A percentile compares a stretch with the other conserved stretches of the same genome.
Conservation (phyloP, 2,888 invertebrate species). For the Agrotis puta region DNA sequence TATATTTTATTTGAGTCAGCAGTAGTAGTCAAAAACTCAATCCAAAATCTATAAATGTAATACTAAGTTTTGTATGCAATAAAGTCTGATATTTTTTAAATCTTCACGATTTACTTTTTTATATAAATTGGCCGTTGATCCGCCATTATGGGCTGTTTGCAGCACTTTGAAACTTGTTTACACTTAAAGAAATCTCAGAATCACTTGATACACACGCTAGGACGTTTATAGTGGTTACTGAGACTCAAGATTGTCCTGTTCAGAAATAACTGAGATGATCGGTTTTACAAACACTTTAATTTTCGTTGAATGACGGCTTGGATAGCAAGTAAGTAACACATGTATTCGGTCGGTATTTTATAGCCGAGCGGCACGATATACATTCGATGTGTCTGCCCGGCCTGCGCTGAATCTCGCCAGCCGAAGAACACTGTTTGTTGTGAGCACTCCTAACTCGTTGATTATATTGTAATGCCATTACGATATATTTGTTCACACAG, state of each 20-base stretch:
- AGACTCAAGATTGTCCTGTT: not conserved
- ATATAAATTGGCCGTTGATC: constrained; percentile 48
- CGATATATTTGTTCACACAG: constrained; percentile 49
- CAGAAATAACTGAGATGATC: constrained; percentile 5
- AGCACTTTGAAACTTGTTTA: constrained; percentile 30
- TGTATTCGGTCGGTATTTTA: not conserved
- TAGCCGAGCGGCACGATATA: not conserved
- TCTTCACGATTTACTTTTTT: constrained; percentile 60
- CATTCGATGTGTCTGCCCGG: not conserved
- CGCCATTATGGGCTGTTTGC: constrained; percentile 43
- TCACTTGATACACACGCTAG: constrained; percentile 30
- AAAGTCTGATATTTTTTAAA: constrained; percentile 69
- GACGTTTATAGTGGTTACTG: constrained; percentile 11
- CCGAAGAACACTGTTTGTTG: not conserved
- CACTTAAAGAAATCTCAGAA: constrained; percentile 9
- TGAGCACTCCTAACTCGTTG: constrained; percentile 3
- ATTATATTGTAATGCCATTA: constrained; percentile 53
- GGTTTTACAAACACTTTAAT: constrained; percentile 3
- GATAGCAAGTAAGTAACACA: constrained; percentile 15
- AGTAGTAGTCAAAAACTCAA: constrained; percentile 35
- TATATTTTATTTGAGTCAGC: not conserved
- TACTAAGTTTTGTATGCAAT: constrained; percentile 69
- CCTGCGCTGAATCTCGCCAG: too few relatives aligned
- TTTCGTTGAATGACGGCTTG: constrained; percentile 50
- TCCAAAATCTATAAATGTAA: constrained; percentile 43